These are phyloP conservation scores for Mythimna impura DNA, from an alignment of 2,888 invertebrate genomes.

Conservation along the genomic window DNA sequence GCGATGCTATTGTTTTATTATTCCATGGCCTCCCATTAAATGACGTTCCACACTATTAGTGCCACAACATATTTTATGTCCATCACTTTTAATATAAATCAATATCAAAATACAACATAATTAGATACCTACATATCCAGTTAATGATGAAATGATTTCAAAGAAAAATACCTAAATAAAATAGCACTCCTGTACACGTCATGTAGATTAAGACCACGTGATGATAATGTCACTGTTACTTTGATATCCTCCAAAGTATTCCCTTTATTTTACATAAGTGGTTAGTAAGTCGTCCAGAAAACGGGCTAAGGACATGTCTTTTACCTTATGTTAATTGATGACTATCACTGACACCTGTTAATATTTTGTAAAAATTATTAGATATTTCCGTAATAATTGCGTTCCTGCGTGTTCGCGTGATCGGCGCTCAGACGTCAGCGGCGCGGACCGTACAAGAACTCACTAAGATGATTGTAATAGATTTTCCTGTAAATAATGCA, in stretches of 20 bases:
- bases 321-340: slow-evolving; percentile 8
- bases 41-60: slow-evolving; percentile 13
- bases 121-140: background rate
- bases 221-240: slow-evolving; percentile 15
- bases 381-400: slow-evolving; percentile 8
- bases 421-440: slow-evolving; percentile 27
- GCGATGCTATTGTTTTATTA: slow-evolving; percentile 23
- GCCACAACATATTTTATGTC: background rate
- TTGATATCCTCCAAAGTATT: background rate
- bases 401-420: slow-evolving; percentile 21
- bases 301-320: background rate
- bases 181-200: background rate
- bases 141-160: slow-evolving; percentile 5
- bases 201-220: slow-evolving; percentile 9
- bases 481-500: slow-evolving; percentile 49
- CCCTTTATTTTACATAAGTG: background rate
- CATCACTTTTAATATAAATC: slow-evolving; percentile 9
- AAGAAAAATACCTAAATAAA: slow-evolving; percentile 1
- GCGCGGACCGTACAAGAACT: slow-evolving; percentile 26
- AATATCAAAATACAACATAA: slow-evolving; percentile 9
- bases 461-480: slow-evolving; percentile 37
- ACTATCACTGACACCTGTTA: slow-evolving; percentile 13
- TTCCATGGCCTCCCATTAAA: slow-evolving; percentile 27
- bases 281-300: background rate
- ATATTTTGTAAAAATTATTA: slow-evolving; percentile 11